Evolutionary conservation across 2,797 vertebrate genomes (phyloP), one percentile per base, ranked within the genome.

Genomic region (Paedocypris micromegethes): DNA sequence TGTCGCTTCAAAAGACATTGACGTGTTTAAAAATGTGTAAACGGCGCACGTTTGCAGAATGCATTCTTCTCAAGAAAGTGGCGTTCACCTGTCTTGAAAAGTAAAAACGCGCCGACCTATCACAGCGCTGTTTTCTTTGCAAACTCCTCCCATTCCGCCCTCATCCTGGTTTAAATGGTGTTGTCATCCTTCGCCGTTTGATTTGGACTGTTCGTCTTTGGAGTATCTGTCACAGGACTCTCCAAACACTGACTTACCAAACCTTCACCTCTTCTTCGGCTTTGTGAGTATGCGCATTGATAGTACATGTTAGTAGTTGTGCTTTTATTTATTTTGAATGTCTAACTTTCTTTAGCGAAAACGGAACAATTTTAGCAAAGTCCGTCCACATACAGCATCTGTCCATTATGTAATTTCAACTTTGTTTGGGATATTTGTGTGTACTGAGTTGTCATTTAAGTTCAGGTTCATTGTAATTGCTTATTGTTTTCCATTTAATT

Each of bases 201-300:
- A 85, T 86, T 89, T 86, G 88, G 89, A 90, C 86, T 80, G 86
- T 84, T 85, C 77, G 77, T 83, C 80, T 86, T 80, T 84, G 87
- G 88, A 90, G 86, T 86, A 86, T 80, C 79, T 79, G 66, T 70
- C 74, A 68, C 79, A 78, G 77, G 80, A 81, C 66, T 77, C 83
- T 86, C 85, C 84, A 82, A 81, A 85, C 68, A 76, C 76, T 59
- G 68, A 79, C 85, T 80, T 65, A 81, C 79, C 76, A 75, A 80
- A 81, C 6, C 76, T 72, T 64, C 69, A 78, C 44, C 64, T 51
- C 63, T 75, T 58, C 69, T 64, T 58, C 71, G 62, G 23, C 48
- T 53, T 74, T 84, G 90, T 91, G 60, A 90, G 89, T 91, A 86
- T 81, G 1, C 23, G 8, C 56, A 42, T 61, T 42, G 2, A 47